Percentiles rank a stretch among this genome's conserved stretches.
Conservation (phyloP, 2,797 vertebrate species). For the Fratercula arctica region DNA sequence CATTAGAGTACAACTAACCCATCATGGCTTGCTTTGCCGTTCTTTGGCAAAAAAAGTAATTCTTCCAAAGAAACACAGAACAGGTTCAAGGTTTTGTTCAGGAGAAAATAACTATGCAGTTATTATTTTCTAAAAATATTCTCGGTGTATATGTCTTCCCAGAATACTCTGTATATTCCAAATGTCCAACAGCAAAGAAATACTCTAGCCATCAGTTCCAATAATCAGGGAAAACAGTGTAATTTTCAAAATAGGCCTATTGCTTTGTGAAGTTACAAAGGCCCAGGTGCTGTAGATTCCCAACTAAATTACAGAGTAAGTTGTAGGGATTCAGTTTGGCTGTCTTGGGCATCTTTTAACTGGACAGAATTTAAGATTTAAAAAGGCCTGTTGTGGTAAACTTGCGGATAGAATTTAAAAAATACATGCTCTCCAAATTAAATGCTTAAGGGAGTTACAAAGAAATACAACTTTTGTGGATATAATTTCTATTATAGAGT, state of each 20-base stretch:
- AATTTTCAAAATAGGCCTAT: constrained; percentile 18
- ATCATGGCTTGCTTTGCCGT: neutral
- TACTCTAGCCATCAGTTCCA: neutral
- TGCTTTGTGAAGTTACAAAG: constrained; percentile 21
- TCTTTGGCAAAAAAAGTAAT: neutral
- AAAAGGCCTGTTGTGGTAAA: neutral
- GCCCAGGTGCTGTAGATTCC: constrained; percentile 1
- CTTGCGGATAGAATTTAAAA: neutral
- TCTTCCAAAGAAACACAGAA: neutral
- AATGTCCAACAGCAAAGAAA: constrained; percentile 16
- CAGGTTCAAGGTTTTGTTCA: neutral
- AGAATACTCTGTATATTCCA: neutral
- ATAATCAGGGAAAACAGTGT: neutral
- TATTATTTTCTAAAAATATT: neutral
- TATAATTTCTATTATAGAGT: constrained; percentile 7
- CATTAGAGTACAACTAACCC: neutral
- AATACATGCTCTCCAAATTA: neutral
- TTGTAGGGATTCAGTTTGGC: neutral
- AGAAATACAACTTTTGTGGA: constrained; percentile 5
- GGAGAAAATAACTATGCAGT: neutral
- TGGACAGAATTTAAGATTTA: neutral
- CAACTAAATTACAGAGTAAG: neutral
- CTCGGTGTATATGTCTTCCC: neutral
- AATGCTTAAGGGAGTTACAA: constrained; percentile 17
- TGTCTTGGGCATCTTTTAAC: neutral